phyloP scores from a whole-genome alignment of 30 jellyfish, hydroid and myxozoan genomes.

The Cassiopea andromeda region DNA sequence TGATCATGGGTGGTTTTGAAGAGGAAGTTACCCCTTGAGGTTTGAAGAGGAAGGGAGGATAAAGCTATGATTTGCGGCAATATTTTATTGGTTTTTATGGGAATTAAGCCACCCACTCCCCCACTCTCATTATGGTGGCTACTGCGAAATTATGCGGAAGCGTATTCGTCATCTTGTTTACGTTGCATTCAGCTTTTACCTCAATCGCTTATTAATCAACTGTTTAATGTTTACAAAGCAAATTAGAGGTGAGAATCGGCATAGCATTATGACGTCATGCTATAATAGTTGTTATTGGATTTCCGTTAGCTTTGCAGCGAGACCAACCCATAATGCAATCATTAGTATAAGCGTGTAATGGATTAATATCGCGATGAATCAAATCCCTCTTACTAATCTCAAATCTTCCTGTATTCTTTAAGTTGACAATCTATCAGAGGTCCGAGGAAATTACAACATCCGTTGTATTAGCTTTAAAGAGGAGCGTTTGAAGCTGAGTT shows the following conservation, averaged over 20 bases:
- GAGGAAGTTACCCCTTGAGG: too few relatives aligned
- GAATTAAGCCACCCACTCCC: too few relatives aligned
- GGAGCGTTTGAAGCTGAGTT: not conserved
- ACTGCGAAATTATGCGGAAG: not conserved
- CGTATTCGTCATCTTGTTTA: not conserved
- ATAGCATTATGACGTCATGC: not conserved
- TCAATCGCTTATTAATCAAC: not conserved
- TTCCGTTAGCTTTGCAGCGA: not conserved
- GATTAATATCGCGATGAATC: slow-evolving; percentile 1
- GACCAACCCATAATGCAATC: slow-evolving; percentile 13
- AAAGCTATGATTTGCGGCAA: too few relatives aligned
- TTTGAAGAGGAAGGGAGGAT: too few relatives aligned
- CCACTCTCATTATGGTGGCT: not conserved
- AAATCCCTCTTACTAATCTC: not conserved
- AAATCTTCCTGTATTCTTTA: not conserved
- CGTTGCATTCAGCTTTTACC: not conserved
- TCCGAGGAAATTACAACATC: not conserved
- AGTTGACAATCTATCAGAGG: not conserved
- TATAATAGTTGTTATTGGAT: not conserved
- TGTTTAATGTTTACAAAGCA: not conserved
- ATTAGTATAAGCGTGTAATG: not conserved
- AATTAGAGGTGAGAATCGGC: not conserved
- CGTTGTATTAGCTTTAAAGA: not conserved
- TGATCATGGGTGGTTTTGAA: too few relatives aligned
- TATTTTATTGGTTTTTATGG: too few relatives aligned